phyloP scores from a whole-genome alignment of 2,797 vertebrate genomes.

The Melanotaenia maccullochi region DNA sequence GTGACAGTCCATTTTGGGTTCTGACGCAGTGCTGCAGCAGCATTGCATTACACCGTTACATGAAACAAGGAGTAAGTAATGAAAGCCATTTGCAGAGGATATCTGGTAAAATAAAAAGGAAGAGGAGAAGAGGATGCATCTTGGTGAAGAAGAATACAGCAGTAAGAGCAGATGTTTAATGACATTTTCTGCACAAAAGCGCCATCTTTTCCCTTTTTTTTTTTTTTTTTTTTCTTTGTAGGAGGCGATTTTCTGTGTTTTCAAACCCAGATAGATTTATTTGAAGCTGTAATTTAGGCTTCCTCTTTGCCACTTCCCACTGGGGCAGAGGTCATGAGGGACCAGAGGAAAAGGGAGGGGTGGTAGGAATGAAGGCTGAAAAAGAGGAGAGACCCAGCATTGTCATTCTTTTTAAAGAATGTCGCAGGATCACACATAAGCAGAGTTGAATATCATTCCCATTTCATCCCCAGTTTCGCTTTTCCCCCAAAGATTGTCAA shows the following conservation, averaged over 20 bases:
- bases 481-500: background rate
- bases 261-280: conserved; percentile 39
- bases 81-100: conserved; percentile 9
- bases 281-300: conserved; percentile 48
- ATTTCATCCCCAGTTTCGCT: background rate
- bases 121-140: background rate
- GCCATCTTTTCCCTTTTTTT: conserved; percentile 16
- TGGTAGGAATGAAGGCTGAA: conserved; percentile 18
- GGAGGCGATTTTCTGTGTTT: conserved; percentile 37
- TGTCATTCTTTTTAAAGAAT: conserved; percentile 18
- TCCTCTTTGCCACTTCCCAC: conserved; percentile 59
- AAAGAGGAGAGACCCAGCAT: conserved; percentile 8
- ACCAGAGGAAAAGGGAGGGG: conserved; percentile 32
- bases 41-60: conserved; percentile 25
- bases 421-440: conserved; percentile 2
- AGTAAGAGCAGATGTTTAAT: conserved; percentile 5
- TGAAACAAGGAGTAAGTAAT: conserved; percentile 14
- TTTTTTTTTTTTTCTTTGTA: conserved; percentile 29
- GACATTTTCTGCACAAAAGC: background rate
- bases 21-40: conserved; percentile 25
- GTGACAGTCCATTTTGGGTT: conserved; percentile 42
- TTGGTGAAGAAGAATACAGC: background rate
- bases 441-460: background rate
- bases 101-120: conserved; percentile 8
- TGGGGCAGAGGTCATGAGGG: conserved; percentile 68